Evolutionary conservation across 2,797 vertebrate species (phyloP).

Genomic region (Xenopus petersii): DNA sequence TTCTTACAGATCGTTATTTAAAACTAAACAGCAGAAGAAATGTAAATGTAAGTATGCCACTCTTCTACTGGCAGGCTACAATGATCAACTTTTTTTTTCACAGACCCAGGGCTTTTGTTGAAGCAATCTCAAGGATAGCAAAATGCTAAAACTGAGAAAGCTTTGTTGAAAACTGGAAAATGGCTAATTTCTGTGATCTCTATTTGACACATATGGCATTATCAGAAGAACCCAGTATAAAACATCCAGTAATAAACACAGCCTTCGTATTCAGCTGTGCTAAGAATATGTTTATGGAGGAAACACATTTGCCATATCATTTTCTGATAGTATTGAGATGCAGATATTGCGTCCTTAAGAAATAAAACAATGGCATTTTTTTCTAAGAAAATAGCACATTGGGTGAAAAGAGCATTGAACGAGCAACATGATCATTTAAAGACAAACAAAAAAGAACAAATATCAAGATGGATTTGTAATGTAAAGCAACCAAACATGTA

Average conservation of each 20-base stretch:
- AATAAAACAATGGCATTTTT: constrained; percentile 21
- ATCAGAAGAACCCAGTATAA: background rate
- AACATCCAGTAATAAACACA: constrained; percentile 39
- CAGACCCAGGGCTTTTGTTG: no score
- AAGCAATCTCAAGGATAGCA: no score
- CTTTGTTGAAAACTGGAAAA: no score
- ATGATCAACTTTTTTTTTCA: no score
- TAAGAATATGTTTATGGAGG: constrained; percentile 51
- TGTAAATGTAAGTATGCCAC: no score
- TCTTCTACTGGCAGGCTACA: no score
- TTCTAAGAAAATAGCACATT: constrained; percentile 25
- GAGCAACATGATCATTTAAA: constrained; percentile 2
- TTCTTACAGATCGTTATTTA: no score
- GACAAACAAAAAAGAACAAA: constrained; percentile 47
- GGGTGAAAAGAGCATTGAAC: constrained; percentile 29
- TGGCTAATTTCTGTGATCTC: no score
- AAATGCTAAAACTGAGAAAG: no score
- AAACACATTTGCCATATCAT: constrained; percentile 52
- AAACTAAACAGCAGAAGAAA: no score
- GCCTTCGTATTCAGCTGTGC: constrained; percentile 48
- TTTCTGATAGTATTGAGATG: constrained; percentile 37
- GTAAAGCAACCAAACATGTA: constrained; percentile 53
- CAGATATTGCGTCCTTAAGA: constrained; percentile 36
- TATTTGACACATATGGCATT: constrained; percentile 7
- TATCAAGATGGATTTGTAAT: constrained; percentile 53